Evolutionary conservation across 2,888 invertebrate species (phyloP).

Genomic region (Laspeyria flexula): DNA sequence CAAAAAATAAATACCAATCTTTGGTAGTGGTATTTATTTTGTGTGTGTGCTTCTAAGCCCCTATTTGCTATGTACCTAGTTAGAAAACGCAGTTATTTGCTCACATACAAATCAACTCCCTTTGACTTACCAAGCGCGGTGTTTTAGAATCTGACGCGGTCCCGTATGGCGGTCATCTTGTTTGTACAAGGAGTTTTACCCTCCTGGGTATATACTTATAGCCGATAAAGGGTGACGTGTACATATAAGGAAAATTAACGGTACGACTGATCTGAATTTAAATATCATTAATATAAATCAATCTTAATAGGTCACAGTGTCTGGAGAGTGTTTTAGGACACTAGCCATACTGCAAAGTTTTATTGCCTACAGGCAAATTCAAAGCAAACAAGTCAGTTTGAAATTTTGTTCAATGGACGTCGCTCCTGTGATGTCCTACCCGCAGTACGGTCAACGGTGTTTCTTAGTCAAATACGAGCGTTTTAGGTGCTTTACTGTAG

Average conservation of each 20-base stretch:
- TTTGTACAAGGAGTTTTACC: background rate
- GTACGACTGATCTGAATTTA: too few species aligned
- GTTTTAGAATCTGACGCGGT: background rate
- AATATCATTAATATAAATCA: too few species aligned
- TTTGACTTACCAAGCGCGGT: background rate
- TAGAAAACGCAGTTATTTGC: background rate
- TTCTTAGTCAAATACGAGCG: slow-evolving; percentile 29
- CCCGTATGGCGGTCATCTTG: slow-evolving; percentile 8
- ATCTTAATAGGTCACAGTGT: too few species aligned
- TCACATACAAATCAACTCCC: background rate
- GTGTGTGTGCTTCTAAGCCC: too few species aligned
- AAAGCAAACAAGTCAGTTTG: too few species aligned
- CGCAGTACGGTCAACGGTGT: slow-evolving; percentile 25
- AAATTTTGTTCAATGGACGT: background rate
- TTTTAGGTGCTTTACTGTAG: slow-evolving; percentile 12
- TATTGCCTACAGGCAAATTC: too few species aligned
- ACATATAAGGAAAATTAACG: too few species aligned
- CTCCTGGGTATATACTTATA: background rate
- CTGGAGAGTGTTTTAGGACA: too few species aligned
- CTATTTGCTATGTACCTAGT: too few species aligned
- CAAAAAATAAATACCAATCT: too few species aligned
- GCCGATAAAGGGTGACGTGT: background rate
- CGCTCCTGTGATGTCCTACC: background rate
- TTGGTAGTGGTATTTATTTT: too few species aligned
- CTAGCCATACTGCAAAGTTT: too few species aligned